Conservation (phyloP, 2,113 vertebrate genomes). For the Sturnus vulgaris region DNA sequence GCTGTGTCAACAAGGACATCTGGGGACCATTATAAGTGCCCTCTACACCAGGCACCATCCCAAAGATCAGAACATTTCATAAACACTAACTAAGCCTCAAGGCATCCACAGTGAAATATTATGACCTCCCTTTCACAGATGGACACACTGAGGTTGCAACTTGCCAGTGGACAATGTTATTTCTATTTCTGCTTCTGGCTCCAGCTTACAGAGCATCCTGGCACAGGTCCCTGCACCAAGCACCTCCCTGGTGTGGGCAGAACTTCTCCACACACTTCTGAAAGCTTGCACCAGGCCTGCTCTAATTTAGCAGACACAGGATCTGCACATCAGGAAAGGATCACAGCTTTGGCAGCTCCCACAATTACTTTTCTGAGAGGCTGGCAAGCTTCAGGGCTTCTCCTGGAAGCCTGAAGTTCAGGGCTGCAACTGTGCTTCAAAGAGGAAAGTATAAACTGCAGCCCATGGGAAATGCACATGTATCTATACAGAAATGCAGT, state of each 20-base stretch:
- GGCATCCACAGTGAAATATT: neutral
- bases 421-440: neutral
- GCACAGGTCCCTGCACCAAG: neutral
- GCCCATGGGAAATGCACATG: accelerated
- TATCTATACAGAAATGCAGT: neutral
- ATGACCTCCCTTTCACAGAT: neutral
- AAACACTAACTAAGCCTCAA: neutral
- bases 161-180: neutral
- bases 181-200: neutral
- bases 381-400: neutral
- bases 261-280: neutral
- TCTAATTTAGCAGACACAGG: neutral
- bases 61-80: neutral
- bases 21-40: neutral
- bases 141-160: neutral
- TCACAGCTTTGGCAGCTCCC: neutral
- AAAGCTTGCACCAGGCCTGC: neutral
- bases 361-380: neutral
- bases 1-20: neutral
- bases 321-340: neutral
- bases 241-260: neutral
- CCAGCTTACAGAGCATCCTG: neutral
- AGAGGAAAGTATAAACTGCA: neutral
- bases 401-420: neutral
- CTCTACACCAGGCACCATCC: neutral